phyloP scores from a whole-genome alignment of 2,113 vertebrate species.

The Varanus salvator region DNA sequence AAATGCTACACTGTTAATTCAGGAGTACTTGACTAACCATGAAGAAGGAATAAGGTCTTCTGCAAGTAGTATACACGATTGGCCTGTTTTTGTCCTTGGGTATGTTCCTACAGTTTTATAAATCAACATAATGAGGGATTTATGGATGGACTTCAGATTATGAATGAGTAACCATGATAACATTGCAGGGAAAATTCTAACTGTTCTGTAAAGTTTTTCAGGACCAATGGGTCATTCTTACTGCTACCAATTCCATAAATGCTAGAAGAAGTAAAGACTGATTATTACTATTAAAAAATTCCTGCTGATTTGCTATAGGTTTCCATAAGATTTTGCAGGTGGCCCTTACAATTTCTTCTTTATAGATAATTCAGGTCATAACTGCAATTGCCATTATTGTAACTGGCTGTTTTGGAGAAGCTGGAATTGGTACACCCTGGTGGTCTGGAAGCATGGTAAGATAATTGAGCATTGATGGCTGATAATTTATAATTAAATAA shows the following conservation, averaged over 20 bases:
- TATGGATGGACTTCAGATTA: not conserved
- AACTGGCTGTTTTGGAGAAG: constrained; percentile 46
- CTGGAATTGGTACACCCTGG: constrained; percentile 43
- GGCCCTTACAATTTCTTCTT: not conserved
- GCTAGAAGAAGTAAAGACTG: not conserved
- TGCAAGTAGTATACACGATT: not conserved
- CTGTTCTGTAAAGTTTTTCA: not conserved
- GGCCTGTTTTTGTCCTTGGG: not conserved
- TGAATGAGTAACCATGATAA: not conserved
- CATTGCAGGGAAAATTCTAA: not conserved
- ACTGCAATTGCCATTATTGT: constrained; percentile 39
- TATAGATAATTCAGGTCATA: constrained; percentile 27
- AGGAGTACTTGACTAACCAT: too few species aligned
- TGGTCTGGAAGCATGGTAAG: constrained; percentile 49
- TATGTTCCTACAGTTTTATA: not conserved
- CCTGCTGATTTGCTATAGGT: not conserved
- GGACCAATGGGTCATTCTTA: not conserved
- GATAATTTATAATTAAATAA: too few species aligned
- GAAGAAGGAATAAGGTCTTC: not conserved
- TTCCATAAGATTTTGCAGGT: not conserved
- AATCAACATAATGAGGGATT: not conserved
- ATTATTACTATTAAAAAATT: not conserved
- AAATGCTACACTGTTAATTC: not conserved
- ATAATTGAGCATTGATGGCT: not conserved
- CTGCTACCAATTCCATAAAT: not conserved